phyloP scores from a whole-genome alignment of 2,797 vertebrate genomes.

The Nasua narica region DNA sequence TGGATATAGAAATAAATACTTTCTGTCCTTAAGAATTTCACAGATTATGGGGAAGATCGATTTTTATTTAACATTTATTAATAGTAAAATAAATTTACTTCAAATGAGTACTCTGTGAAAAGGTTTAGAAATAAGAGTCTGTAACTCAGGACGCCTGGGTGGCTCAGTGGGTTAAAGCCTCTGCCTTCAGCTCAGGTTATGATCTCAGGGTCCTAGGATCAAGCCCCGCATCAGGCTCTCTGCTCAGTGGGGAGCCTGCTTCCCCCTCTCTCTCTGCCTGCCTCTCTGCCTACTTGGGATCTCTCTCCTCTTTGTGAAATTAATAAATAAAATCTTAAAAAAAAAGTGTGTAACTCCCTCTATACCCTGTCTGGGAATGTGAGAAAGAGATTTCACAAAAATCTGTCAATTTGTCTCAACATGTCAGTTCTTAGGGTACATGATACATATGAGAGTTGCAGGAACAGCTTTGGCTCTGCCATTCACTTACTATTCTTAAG shows the following conservation, averaged over 20 bases:
- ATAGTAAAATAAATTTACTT: neutral
- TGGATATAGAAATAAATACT: neutral
- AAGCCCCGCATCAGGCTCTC: no score
- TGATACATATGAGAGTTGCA: neutral
- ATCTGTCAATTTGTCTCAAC: neutral
- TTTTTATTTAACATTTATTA: conserved; percentile 19
- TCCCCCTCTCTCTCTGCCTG: no score
- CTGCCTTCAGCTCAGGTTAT: no score
- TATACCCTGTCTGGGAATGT: neutral
- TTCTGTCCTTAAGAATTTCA: neutral
- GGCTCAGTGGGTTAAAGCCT: no score
- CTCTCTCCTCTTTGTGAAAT: no score
- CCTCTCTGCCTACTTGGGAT: no score
- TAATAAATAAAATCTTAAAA: no score
- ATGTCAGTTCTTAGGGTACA: neutral
- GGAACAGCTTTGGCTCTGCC: neutral
- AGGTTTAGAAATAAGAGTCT: neutral
- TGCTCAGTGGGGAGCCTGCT: no score
- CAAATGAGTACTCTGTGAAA: neutral
- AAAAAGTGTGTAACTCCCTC: neutral
- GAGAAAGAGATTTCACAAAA: neutral
- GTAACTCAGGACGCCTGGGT: no score
- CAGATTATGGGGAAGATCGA: neutral
- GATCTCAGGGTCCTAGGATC: no score
- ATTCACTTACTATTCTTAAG: neutral